Evolutionary conservation across 2,888 invertebrate genomes (phyloP).

Genomic region (Notodromas monacha): DNA sequence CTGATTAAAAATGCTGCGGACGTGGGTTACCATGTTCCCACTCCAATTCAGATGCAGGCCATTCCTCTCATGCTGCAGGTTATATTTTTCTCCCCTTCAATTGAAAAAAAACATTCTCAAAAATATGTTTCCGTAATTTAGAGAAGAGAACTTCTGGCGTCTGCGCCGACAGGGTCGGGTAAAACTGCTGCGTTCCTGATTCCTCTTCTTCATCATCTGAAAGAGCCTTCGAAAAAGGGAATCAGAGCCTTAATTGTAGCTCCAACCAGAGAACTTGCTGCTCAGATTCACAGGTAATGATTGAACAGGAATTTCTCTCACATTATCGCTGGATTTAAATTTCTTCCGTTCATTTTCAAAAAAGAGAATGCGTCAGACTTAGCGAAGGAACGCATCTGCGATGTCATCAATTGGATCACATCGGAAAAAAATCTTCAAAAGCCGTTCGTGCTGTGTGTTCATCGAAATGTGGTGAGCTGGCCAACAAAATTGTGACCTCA

Average conservation of each 20-base stretch:
- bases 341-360: constrained; percentile 10
- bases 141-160: constrained; percentile 53
- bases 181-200: constrained; percentile 80
- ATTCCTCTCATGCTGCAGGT: constrained; percentile 55
- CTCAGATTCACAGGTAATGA: constrained; percentile 33
- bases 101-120: constrained; percentile 10
- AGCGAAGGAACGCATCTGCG: constrained; percentile 36
- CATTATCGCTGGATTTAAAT: constrained; percentile 6
- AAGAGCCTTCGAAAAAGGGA: constrained; percentile 32
- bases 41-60: constrained; percentile 71
- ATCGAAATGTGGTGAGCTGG: constrained; percentile 40
- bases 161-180: constrained; percentile 89
- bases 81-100: constrained; percentile 10
- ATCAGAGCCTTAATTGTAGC: constrained; percentile 57
- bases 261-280: constrained; percentile 72
- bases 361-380: constrained; percentile 34
- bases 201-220: constrained; percentile 45
- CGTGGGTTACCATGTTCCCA: constrained; percentile 39
- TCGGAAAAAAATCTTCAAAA: constrained; percentile 29
- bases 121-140: constrained; percentile 13
- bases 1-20: constrained; percentile 32
- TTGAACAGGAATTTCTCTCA: too few species aligned
- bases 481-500: too few species aligned
- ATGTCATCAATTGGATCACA: constrained; percentile 42
- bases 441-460: constrained; percentile 37